Conservation (phyloP, 2,888 invertebrate genomes). For the Stenchaetothrips biformis region DNA sequence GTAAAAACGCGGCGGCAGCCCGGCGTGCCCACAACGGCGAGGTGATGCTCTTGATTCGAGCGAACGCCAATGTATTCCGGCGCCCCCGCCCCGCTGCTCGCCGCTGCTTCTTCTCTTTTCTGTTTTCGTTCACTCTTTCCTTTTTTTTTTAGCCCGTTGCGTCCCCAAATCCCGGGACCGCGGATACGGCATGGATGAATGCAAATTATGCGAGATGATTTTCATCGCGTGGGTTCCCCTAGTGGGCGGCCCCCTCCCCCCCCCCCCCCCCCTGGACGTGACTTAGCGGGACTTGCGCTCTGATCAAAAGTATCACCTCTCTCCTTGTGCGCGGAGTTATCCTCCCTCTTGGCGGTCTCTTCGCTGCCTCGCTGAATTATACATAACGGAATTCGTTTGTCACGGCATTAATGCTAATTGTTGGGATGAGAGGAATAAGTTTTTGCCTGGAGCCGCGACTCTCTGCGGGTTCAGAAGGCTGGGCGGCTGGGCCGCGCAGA, state of each 20-base stretch:
- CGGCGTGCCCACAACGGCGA: neutral
- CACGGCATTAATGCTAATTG: conserved; percentile 17
- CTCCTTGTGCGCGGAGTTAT: neutral
- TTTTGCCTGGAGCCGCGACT: neutral
- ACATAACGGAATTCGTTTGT: conserved; percentile 21
- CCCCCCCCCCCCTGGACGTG: neutral
- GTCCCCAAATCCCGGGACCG: neutral
- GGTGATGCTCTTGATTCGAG: neutral
- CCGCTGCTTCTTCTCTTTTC: neutral
- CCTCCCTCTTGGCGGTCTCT: neutral
- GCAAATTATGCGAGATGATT: conserved; percentile 5
- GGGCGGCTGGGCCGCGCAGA: too few species aligned
- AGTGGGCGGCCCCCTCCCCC: too few species aligned
- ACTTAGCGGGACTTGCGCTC: neutral
- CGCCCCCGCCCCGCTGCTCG: neutral
- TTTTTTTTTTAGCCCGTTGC: neutral
- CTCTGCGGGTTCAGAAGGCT: too few species aligned
- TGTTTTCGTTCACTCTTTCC: neutral
- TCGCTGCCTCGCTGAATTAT: neutral
- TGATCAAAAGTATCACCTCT: conserved; percentile 4
- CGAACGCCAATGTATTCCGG: neutral
- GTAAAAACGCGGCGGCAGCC: neutral
- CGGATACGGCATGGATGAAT: neutral
- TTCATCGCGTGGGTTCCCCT: neutral
- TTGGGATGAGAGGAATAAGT: conserved; percentile 4